Conservation (phyloP, 1,140 invertebrate species). For the Leptinotarsa lineolata region DNA sequence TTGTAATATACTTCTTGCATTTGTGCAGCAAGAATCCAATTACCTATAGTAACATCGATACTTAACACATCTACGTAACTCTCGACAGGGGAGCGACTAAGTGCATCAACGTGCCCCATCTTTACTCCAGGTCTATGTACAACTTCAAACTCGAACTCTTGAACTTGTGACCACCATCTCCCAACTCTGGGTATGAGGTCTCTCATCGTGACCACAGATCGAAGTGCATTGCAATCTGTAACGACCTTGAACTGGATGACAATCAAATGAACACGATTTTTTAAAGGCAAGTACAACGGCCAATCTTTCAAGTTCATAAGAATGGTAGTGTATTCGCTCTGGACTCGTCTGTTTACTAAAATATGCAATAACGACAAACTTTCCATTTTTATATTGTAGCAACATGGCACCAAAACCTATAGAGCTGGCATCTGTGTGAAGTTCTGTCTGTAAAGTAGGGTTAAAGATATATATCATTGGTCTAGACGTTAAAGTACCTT, state of each 20-base stretch:
- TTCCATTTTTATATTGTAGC: neutral
- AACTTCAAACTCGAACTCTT: too few species aligned
- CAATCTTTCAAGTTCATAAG: slow-evolving; percentile 34
- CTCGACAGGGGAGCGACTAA: too few species aligned
- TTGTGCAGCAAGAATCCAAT: too few species aligned
- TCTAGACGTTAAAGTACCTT: slow-evolving; percentile 29
- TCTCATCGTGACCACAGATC: slow-evolving; percentile 36
- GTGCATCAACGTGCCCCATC: too few species aligned
- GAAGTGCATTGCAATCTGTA: slow-evolving; percentile 48
- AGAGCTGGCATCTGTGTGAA: slow-evolving; percentile 32
- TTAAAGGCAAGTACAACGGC: slow-evolving; percentile 49
- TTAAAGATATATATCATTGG: slow-evolving; percentile 41
- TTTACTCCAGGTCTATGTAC: too few species aligned
- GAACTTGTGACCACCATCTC: too few species aligned
- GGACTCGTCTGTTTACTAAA: slow-evolving; percentile 34
- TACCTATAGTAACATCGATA: too few species aligned
- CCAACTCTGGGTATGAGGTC: slow-evolving; percentile 36
- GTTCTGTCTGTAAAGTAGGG: slow-evolving; percentile 33
- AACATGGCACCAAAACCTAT: slow-evolving; percentile 37
- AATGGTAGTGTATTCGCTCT: slow-evolving; percentile 33
- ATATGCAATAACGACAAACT: slow-evolving; percentile 31
- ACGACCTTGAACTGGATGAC: slow-evolving; percentile 38
- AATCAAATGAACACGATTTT: slow-evolving; percentile 37
- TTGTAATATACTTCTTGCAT: too few species aligned
- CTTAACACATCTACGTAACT: too few species aligned